Conservation (phyloP, 2,113 vertebrate genomes). For the Lamprotornis superbus region DNA sequence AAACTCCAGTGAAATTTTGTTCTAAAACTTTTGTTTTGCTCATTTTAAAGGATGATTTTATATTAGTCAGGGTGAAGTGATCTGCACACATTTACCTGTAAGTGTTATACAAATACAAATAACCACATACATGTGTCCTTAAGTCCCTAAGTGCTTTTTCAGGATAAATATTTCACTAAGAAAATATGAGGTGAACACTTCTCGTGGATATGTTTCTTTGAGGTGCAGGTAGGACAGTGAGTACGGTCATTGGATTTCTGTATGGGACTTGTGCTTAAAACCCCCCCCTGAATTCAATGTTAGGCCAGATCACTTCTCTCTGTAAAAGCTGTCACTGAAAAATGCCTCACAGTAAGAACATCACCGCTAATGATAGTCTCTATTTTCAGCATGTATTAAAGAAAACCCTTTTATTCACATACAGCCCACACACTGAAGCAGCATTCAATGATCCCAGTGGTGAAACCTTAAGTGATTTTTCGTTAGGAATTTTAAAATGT, state of each 20-base stretch:
- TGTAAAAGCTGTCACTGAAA: not conserved
- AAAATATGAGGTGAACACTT: not conserved
- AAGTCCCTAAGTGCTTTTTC: not conserved
- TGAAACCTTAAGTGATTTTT: not conserved
- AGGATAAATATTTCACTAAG: not conserved
- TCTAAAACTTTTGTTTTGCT: not conserved
- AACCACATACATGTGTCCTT: fast-evolving
- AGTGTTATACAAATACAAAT: not conserved
- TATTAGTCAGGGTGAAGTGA: not conserved
- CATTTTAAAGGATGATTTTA: not conserved
- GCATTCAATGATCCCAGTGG: not conserved
- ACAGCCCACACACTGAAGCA: conserved; percentile 46
- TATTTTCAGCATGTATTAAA: conserved; percentile 38
- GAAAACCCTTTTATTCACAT: conserved; percentile 45
- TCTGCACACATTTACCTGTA: not conserved
- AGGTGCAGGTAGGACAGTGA: not conserved
- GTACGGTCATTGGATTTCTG: not conserved
- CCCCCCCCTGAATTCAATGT: not conserved
- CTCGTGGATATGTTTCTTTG: not conserved
- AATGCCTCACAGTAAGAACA: conserved; percentile 29
- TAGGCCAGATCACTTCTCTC: not conserved
- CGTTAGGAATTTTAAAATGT: not conserved
- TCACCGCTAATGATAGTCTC: conserved; percentile 24
- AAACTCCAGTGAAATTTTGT: not conserved
- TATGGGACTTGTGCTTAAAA: not conserved